These are phyloP conservation scores for Ophion obscuratus DNA, from an alignment of 2,888 invertebrate genomes.

Conservation along the genomic window DNA sequence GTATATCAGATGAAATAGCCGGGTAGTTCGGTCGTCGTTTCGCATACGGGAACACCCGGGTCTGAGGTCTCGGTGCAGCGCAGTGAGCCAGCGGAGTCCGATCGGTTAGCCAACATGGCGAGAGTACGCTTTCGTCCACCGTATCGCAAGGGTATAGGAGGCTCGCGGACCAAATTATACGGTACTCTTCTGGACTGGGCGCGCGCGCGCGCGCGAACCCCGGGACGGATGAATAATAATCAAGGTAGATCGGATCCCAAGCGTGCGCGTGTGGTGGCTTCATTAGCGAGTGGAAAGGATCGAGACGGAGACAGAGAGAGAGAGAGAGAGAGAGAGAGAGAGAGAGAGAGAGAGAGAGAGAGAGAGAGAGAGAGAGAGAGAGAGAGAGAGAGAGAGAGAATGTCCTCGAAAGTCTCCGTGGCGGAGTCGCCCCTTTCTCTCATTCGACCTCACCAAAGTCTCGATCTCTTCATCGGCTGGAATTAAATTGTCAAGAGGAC, in stretches of 20 bases:
- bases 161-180: slow-evolving; percentile 46
- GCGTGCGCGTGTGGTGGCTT: slow-evolving; percentile 68
- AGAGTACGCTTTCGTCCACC: slow-evolving; percentile 24
- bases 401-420: slow-evolving; percentile 2
- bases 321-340: background rate
- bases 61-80: slow-evolving; percentile 50
- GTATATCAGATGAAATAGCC: background rate
- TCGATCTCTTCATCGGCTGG: slow-evolving; percentile 55
- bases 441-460: slow-evolving; percentile 47
- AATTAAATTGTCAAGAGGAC: slow-evolving; percentile 47
- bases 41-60: slow-evolving; percentile 61
- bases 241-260: slow-evolving; percentile 74
- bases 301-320: background rate
- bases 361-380: slow-evolving; percentile 17
- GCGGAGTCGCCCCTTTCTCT: slow-evolving; percentile 43
- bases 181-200: slow-evolving; percentile 51
- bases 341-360: background rate
- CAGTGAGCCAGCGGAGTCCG: slow-evolving; percentile 17
- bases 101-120: slow-evolving; percentile 22
- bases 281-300: slow-evolving; percentile 67
- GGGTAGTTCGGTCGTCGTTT: slow-evolving; percentile 7
- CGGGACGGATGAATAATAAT: slow-evolving; percentile 76
- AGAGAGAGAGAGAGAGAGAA: slow-evolving; percentile 12
- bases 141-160: slow-evolving; percentile 60
- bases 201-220: slow-evolving; percentile 55